These are phyloP conservation scores for Theocolax elegans DNA, from an alignment of 1,140 invertebrate species.

Conservation along the genomic window DNA sequence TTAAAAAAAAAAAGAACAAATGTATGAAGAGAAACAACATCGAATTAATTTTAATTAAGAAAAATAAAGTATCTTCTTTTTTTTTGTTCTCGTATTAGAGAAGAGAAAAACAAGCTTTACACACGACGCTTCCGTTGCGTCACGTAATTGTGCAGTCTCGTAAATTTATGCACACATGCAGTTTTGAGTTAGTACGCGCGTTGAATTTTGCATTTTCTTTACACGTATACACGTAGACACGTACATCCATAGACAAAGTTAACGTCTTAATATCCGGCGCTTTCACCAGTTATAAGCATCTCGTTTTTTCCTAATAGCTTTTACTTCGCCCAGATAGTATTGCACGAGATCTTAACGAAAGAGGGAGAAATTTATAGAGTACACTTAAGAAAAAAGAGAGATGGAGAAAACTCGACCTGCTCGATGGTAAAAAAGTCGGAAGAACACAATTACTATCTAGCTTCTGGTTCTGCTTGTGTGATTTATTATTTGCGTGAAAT, in stretches of 20 bases:
- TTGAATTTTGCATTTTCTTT: background rate
- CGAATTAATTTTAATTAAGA: background rate
- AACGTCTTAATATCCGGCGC: conserved; percentile 25
- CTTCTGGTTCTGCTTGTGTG: too few relatives aligned
- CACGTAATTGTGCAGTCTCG: conserved; percentile 10
- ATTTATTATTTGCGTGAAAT: too few relatives aligned
- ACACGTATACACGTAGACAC: background rate
- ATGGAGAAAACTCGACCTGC: conserved; percentile 3
- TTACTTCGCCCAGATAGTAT: background rate
- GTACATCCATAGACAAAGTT: too few relatives aligned
- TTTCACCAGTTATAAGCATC: conserved; percentile 1
- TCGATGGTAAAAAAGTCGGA: conserved; percentile 26
- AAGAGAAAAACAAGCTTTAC: background rate
- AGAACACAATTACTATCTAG: conserved; percentile 28
- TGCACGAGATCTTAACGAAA: conserved; percentile 6
- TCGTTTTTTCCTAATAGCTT: background rate
- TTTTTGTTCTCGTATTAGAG: background rate
- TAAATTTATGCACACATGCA: conserved; percentile 22
- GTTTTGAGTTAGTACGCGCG: background rate
- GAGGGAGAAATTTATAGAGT: too few relatives aligned
- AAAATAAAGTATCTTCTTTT: background rate
- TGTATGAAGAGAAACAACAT: too few relatives aligned
- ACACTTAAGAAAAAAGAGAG: too few relatives aligned
- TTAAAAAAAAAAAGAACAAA: background rate
- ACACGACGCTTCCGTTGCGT: conserved; percentile 17